A percentile compares a stretch with the other conserved stretches of the same genome.
These are phyloP conservation scores for Limosa lapponica DNA, from an alignment of 2,797 vertebrate genomes.

Conservation along the genomic window DNA sequence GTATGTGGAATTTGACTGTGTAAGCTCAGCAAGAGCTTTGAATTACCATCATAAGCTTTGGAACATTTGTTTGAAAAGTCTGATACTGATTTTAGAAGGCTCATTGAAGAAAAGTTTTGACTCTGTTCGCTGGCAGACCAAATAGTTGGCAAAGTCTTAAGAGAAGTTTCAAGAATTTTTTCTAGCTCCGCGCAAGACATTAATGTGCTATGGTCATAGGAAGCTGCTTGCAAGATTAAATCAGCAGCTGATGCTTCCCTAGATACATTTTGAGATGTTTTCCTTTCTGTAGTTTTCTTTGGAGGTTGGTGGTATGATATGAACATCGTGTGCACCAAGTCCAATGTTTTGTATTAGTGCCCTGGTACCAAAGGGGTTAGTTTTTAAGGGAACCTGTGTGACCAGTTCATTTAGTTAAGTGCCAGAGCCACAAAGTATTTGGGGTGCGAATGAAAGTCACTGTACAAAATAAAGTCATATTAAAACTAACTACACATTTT, in stretches of 20 bases:
- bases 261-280: neutral
- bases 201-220: neutral
- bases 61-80: neutral
- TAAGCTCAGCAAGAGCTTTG: neutral
- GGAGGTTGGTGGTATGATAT: neutral
- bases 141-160: neutral
- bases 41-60: neutral
- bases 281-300: neutral
- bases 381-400: neutral
- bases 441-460: neutral
- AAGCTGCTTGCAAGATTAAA: neutral
- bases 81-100: neutral
- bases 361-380: neutral
- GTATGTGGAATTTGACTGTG: neutral
- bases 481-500: neutral
- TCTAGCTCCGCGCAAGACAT: neutral
- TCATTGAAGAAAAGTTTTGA: neutral
- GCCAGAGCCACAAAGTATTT: neutral
- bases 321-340: neutral
- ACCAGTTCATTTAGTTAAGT: neutral
- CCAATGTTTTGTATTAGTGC: neutral
- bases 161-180: neutral
- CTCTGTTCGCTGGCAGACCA: accelerated
- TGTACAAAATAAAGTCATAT: neutral
- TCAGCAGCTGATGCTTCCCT: neutral